Conservation (phyloP, 2,113 vertebrate species). For the Thamnophis sirtalis region DNA sequence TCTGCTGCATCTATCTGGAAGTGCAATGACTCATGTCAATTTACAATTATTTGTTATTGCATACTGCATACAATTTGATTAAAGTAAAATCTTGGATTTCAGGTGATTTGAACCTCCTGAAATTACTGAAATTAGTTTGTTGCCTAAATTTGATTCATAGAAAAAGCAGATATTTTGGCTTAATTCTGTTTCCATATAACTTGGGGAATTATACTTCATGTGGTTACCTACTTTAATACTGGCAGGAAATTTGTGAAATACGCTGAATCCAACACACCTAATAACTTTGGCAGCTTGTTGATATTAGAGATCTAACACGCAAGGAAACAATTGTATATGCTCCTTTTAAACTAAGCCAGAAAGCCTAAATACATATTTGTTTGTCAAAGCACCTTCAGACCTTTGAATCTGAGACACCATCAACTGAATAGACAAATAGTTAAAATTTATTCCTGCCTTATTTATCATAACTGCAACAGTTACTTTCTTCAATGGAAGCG, state of each 20-base stretch:
- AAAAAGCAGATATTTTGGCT: not conserved
- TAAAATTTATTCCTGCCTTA: constrained; percentile 3
- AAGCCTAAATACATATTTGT: not conserved
- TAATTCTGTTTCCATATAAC: not conserved
- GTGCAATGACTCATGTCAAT: not conserved
- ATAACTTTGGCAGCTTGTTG: not conserved
- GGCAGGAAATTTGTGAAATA: not conserved
- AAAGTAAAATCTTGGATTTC: not conserved
- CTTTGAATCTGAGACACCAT: not conserved
- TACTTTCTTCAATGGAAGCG: constrained; percentile 9
- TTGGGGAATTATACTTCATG: not conserved
- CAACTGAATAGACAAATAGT: not conserved
- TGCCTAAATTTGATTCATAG: not conserved
- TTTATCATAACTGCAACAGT: constrained; percentile 5
- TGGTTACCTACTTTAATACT: not conserved
- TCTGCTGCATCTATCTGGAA: not conserved
- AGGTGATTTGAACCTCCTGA: not conserved
- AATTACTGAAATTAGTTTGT: not conserved
- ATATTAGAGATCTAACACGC: not conserved
- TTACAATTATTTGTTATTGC: not conserved
- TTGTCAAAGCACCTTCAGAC: not conserved
- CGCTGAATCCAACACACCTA: not conserved
- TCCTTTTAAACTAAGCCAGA: not conserved
- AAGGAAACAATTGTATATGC: not conserved
- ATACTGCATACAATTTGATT: not conserved